These are phyloP conservation scores for Calosoma granatense DNA, from an alignment of 1,140 invertebrate genomes.

Conservation along the genomic window DNA sequence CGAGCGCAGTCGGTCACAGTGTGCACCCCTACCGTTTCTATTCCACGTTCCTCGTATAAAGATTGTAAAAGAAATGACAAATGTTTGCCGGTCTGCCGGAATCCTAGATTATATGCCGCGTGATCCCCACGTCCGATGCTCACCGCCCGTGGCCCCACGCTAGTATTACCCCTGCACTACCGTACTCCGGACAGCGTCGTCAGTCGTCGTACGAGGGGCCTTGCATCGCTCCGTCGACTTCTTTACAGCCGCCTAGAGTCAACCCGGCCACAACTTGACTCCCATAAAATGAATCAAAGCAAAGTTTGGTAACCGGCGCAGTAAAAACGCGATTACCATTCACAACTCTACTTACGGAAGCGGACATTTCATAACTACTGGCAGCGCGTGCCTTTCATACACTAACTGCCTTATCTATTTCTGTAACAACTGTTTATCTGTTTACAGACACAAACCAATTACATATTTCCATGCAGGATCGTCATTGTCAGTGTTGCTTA, in stretches of 20 bases:
- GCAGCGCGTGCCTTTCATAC: too few relatives aligned
- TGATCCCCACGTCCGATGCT: too few relatives aligned
- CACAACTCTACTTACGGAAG: background rate
- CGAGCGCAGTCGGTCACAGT: background rate
- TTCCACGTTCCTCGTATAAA: background rate
- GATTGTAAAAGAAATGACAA: conserved; percentile 7
- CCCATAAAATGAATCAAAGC: conserved; percentile 6
- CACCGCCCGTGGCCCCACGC: too few relatives aligned
- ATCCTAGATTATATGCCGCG: background rate
- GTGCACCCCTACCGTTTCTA: background rate
- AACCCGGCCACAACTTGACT: background rate
- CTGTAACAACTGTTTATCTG: too few relatives aligned
- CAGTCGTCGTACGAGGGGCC: background rate
- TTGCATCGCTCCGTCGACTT: background rate
- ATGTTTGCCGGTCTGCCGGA: background rate
- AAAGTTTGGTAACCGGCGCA: background rate
- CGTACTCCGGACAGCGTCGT: background rate
- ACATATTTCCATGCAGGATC: too few relatives aligned
- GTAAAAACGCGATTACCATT: conserved; percentile 7
- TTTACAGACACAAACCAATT: too few relatives aligned
- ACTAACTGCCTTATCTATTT: too few relatives aligned
- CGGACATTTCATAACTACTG: too few relatives aligned
- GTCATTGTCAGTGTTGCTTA: too few relatives aligned
- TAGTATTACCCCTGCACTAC: background rate
- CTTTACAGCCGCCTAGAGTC: background rate